Conservation (phyloP, 2,888 invertebrate genomes). For the Saturnia japonica region DNA sequence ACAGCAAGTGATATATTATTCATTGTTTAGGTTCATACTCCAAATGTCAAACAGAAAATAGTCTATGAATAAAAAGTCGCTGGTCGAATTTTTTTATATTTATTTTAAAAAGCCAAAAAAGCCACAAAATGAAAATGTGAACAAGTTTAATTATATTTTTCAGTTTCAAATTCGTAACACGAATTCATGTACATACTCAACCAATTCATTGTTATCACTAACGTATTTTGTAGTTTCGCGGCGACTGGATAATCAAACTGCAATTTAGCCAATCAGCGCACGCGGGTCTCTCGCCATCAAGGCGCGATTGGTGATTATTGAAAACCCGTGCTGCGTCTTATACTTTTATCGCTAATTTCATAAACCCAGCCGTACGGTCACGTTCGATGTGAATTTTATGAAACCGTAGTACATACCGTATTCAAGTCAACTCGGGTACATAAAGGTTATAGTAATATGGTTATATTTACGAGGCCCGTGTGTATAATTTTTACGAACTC, state of each 20-base stretch:
- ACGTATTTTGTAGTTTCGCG: neutral
- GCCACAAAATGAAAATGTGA: too few relatives aligned
- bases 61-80: too few relatives aligned
- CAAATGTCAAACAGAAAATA: too few relatives aligned
- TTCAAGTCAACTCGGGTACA: neutral
- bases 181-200: neutral
- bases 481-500: neutral
- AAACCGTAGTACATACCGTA: neutral
- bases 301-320: neutral
- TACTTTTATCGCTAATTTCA: neutral
- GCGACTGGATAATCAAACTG: neutral
- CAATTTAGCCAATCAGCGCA: neutral
- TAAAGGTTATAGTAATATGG: neutral
- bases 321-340: neutral
- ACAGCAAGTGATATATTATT: too few relatives aligned
- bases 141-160: too few relatives aligned
- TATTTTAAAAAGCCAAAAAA: too few relatives aligned
- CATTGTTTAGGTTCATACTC: too few relatives aligned
- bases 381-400: neutral
- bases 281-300: neutral
- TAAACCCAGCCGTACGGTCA: slow-evolving; percentile 8
- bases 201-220: neutral
- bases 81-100: too few relatives aligned
- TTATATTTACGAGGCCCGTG: neutral
- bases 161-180: too few relatives aligned